Conservation (phyloP, 1,140 invertebrate genomes). For the Lasioglossum baleicum region DNA sequence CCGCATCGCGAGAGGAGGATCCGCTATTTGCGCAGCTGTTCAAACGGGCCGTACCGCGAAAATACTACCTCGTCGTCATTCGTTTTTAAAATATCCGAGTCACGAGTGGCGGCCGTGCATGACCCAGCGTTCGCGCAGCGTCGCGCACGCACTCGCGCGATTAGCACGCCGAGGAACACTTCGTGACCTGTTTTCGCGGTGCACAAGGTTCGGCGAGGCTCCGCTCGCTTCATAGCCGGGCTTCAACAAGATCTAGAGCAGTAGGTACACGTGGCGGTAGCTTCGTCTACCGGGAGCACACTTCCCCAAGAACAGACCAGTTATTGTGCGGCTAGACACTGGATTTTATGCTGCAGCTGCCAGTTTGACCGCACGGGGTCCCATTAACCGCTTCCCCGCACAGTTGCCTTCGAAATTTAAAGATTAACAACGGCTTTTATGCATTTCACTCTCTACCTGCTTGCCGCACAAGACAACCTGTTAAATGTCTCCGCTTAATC, state of each 20-base stretch:
- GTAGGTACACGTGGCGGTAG: conserved; percentile 18
- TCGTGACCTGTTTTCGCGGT: conserved; percentile 53
- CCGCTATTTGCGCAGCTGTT: conserved; percentile 74
- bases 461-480: too few species aligned
- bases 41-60: conserved; percentile 69
- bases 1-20: conserved; percentile 44
- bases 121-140: neutral
- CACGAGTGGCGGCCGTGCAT: conserved; percentile 16
- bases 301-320: neutral
- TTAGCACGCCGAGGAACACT: conserved; percentile 50
- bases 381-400: neutral
- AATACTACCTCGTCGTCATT: conserved; percentile 70
- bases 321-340: conserved; percentile 16
- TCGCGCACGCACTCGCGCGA: conserved; percentile 24
- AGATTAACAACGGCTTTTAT: too few species aligned
- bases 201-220: neutral
- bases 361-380: neutral
- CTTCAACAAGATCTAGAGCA: conserved; percentile 32
- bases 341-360: neutral
- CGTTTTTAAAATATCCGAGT: conserved; percentile 70
- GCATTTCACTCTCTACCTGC: too few species aligned
- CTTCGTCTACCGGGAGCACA: neutral
- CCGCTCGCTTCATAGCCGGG: neutral
- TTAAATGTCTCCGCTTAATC: too few species aligned
- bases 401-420: too few species aligned